Evolutionary conservation across 1,140 invertebrate genomes (phyloP).

Genomic region (Lysiphlebus fabarum): DNA sequence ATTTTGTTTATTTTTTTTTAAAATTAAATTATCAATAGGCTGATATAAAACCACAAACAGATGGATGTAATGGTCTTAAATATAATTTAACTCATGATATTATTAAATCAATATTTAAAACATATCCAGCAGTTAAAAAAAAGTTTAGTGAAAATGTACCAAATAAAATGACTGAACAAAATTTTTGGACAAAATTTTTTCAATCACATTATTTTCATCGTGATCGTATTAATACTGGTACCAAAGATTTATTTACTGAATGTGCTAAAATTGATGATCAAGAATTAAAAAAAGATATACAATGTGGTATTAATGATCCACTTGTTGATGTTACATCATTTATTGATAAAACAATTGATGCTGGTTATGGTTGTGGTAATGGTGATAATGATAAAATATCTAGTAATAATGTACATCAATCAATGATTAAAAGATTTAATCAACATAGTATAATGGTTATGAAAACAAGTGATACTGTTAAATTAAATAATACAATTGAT

Average conservation of each 20-base stretch:
- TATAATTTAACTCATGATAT: conserved; percentile 97
- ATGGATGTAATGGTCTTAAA: conserved; percentile 94
- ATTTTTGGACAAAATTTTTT: conserved; percentile 99
- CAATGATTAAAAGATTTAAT: conserved; percentile 94
- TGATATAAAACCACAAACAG: conserved; percentile 94
- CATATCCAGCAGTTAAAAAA: conserved; percentile 96
- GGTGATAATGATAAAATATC: conserved; percentile 59
- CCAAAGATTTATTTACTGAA: conserved; percentile 93
- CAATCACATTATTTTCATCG: conserved; percentile 99
- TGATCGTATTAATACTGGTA: conserved; percentile 84
- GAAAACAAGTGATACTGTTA: conserved; percentile 70
- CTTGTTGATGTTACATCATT: conserved; percentile 78
- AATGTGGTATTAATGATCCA: conserved; percentile 72
- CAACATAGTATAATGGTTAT: conserved; percentile 96
- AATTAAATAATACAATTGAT: conserved; percentile 32
- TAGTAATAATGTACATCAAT: conserved; percentile 80
- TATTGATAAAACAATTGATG: conserved; percentile 71
- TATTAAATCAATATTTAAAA: conserved; percentile 97
- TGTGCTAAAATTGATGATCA: conserved; percentile 95
- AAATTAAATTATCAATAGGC: conserved; percentile 56
- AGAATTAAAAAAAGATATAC: conserved; percentile 76
- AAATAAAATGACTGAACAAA: conserved; percentile 86
- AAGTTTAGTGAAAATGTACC: conserved; percentile 94
- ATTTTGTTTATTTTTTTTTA: conserved; percentile 26
- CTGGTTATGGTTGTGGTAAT: conserved; percentile 62